Percentiles rank a stretch among this genome's conserved stretches.
phyloP scores from a whole-genome alignment of 2,888 invertebrate genomes.

The Caenorhabditis drosophilae region DNA sequence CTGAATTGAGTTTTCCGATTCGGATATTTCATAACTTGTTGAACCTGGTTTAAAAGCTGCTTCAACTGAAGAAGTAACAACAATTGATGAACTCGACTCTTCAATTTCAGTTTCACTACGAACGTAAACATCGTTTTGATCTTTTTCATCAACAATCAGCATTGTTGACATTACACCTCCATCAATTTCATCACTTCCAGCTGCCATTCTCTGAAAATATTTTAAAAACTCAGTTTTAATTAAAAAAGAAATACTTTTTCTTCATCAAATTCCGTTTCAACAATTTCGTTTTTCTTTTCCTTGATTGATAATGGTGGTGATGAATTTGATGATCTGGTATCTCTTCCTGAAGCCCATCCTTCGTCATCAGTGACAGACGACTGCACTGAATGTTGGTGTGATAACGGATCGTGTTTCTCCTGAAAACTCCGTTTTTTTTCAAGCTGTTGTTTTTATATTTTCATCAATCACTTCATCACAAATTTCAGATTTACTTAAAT shows the following conservation, averaged over 20 bases:
- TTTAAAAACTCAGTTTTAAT: neutral
- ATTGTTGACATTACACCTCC: constrained; percentile 14
- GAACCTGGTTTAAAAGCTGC: constrained; percentile 19
- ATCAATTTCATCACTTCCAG: constrained; percentile 28
- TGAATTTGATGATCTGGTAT: constrained; percentile 26
- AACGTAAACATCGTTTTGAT: too few species aligned
- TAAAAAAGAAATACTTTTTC: constrained; percentile 14
- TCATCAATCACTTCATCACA: neutral
- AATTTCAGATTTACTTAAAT: constrained; percentile 14
- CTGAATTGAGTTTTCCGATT: constrained; percentile 13
- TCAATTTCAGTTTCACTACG: constrained; percentile 5
- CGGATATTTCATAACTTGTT: neutral
- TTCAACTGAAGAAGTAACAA: constrained; percentile 22
- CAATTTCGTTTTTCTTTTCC: constrained; percentile 2
- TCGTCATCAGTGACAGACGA: constrained; percentile 38
- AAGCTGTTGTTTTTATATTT: too few species aligned
- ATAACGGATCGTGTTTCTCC: constrained; percentile 10
- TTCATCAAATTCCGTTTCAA: constrained; percentile 10
- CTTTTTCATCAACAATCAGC: constrained; percentile 10
- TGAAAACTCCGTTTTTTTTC: too few species aligned
- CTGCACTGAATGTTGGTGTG: constrained; percentile 21
- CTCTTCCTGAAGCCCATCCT: constrained; percentile 39
- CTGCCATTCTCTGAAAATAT: constrained; percentile 13
- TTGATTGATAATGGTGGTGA: constrained; percentile 14
- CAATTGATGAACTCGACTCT: constrained; percentile 5